Conservation (phyloP, 2,888 invertebrate genomes). For the Bugulina stolonifera region DNA sequence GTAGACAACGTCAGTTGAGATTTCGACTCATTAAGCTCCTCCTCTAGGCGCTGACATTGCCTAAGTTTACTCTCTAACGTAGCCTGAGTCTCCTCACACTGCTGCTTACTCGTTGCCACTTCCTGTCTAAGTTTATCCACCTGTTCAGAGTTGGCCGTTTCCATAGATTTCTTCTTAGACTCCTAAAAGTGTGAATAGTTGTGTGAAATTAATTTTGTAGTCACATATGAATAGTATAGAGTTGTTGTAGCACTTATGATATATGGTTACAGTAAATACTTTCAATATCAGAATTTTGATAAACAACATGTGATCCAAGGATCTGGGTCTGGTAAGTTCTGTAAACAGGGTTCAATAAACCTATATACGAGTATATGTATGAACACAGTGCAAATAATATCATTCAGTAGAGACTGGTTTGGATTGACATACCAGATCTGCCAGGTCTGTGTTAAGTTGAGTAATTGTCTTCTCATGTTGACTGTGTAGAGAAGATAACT, state of each 20-base stretch:
- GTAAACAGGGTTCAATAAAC: no score
- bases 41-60: neutral
- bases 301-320: no score
- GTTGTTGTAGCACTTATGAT: no score
- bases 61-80: neutral
- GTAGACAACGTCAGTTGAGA: neutral
- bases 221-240: no score
- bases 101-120: neutral
- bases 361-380: no score
- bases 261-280: no score
- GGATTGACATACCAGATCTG: neutral
- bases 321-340: no score
- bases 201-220: no score
- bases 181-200: neutral
- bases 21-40: neutral
- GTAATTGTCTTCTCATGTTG: constrained; percentile 21
- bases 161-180: neutral
- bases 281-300: no score
- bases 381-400: no score
- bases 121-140: neutral
- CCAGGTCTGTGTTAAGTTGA: neutral
- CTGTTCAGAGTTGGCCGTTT: neutral
- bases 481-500: constrained; percentile 31
- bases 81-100: neutral
- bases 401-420: no score